Evolutionary conservation across 2,888 invertebrate species (phyloP).

Genomic region (Phalangium opilio): DNA sequence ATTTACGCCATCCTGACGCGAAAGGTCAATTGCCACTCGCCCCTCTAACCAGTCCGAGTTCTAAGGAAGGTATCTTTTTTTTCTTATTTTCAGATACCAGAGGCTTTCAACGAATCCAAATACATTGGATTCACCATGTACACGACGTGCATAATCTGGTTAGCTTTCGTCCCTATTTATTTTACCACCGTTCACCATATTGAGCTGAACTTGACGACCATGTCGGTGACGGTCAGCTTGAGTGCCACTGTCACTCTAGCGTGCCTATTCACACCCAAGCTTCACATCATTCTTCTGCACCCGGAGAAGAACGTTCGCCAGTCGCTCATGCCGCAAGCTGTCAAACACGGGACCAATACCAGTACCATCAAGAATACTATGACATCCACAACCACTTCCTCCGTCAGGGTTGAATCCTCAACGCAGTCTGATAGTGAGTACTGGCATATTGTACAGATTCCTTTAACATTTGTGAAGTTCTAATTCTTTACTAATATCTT

Average conservation of each 20-base stretch:
- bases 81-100: slow-evolving; percentile 30
- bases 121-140: slow-evolving; percentile 56
- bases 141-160: slow-evolving; percentile 59
- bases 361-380: too few species aligned
- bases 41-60: too few species aligned
- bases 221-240: slow-evolving; percentile 87
- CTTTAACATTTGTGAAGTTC: too few species aligned
- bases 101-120: slow-evolving; percentile 35
- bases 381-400: slow-evolving; percentile 7
- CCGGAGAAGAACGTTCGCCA: slow-evolving; percentile 80
- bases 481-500: too few species aligned
- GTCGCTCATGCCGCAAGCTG: slow-evolving; percentile 22
- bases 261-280: slow-evolving; percentile 84
- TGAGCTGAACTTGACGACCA: slow-evolving; percentile 77
- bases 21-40: too few species aligned
- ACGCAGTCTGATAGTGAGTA: slow-evolving; percentile 17
- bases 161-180: slow-evolving; percentile 42
- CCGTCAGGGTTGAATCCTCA: slow-evolving; percentile 9
- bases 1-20: slow-evolving; percentile 33
- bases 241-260: slow-evolving; percentile 85
- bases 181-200: slow-evolving; percentile 40
- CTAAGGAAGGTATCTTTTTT: too few species aligned
- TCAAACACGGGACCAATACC: slow-evolving; percentile 8
- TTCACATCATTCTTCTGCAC: slow-evolving; percentile 73
- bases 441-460: too few species aligned